These are phyloP conservation scores for Mungos mungo DNA, from an alignment of 2,113 vertebrate genomes.

Conservation along the genomic window DNA sequence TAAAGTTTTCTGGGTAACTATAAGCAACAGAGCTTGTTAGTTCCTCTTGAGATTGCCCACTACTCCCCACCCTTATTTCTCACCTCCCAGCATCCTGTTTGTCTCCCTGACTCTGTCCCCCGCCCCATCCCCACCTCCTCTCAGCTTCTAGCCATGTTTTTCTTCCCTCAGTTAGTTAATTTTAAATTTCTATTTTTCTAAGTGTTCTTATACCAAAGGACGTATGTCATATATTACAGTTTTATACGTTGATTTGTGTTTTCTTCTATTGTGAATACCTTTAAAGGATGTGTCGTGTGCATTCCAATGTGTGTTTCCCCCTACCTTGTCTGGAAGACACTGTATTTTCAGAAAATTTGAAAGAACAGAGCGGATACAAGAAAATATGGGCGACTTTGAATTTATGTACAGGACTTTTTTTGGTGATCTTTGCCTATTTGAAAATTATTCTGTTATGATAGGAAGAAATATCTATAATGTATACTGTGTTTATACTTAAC, in stretches of 20 bases:
- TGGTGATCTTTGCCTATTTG: not conserved
- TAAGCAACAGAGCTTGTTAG: slow-evolving; percentile 77
- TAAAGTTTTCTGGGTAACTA: slow-evolving; percentile 73
- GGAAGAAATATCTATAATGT: not conserved
- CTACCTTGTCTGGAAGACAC: not conserved
- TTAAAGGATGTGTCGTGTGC: not conserved
- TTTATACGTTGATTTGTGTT: not conserved
- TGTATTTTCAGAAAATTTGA: not conserved
- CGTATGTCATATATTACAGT: not conserved
- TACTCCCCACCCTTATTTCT: slow-evolving; percentile 79
- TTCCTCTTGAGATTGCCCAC: slow-evolving; percentile 77
- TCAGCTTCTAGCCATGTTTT: slow-evolving; percentile 43
- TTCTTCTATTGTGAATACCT: not conserved
- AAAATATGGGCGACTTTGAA: not conserved
- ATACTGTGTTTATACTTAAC: not conserved
- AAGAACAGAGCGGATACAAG: not conserved
- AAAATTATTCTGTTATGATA: not conserved
- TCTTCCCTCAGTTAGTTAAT: not conserved
- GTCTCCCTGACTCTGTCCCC: slow-evolving; percentile 70
- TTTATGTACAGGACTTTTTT: not conserved
- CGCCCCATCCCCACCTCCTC: slow-evolving; percentile 52
- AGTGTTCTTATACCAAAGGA: not conserved
- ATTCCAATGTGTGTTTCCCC: not conserved
- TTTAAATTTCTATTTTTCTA: slow-evolving; percentile 23
- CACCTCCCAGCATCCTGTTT: slow-evolving; percentile 79